These are phyloP conservation scores for Vidua chalybeata DNA, from an alignment of 2,113 vertebrate genomes.

Conservation along the genomic window DNA sequence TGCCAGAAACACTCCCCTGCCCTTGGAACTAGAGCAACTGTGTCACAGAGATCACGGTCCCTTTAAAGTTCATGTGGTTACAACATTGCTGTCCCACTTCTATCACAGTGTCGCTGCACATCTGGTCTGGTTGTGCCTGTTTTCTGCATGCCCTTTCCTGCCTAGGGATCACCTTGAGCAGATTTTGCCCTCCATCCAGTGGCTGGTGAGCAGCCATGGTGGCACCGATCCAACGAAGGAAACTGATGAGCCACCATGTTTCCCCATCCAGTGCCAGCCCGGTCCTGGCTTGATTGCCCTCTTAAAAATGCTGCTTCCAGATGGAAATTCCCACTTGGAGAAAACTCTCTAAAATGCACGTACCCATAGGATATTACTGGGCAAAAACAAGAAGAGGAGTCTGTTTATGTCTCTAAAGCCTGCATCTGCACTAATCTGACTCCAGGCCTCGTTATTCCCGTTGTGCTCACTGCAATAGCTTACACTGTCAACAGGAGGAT, in stretches of 20 bases:
- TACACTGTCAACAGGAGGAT: background rate
- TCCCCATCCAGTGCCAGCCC: constrained; percentile 19
- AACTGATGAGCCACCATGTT: constrained; percentile 48
- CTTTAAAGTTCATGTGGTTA: background rate
- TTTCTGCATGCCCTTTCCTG: constrained; percentile 9
- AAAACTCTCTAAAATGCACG: background rate
- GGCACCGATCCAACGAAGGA: background rate
- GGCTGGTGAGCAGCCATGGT: constrained; percentile 15
- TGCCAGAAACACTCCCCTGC: background rate
- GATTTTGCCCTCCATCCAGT: background rate
- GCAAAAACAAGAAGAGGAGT: background rate
- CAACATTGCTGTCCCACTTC: background rate
- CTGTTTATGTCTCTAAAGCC: constrained; percentile 1
- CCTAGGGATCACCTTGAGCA: constrained; percentile 39
- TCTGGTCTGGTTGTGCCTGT: background rate
- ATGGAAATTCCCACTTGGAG: constrained; percentile 54
- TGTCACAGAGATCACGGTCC: background rate
- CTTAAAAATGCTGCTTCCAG: constrained; percentile 13
- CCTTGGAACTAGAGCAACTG: background rate
- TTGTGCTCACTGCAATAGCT: background rate
- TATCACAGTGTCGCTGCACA: background rate
- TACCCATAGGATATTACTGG: background rate
- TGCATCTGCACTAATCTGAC: background rate
- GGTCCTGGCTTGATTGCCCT: constrained; percentile 12
- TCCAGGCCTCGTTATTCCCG: constrained; percentile 4